Base-by-base conservation (phyloP, 2,888 invertebrate species). In the Pollenia labialis region DNA sequence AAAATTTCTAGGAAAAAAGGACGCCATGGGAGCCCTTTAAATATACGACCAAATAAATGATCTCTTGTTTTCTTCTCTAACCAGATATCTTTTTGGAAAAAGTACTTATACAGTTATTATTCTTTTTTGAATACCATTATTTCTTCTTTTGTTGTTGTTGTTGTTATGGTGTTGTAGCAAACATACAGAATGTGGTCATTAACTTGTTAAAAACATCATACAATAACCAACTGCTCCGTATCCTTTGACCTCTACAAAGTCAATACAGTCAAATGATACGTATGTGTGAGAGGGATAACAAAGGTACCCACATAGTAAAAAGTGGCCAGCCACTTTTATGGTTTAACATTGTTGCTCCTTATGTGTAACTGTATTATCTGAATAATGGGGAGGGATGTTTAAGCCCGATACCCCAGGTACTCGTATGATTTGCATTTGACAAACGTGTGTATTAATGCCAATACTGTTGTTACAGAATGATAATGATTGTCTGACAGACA, bases 381-480 rank as follows among this genome's bases (percentile, higher is more conserved):
- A 46, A 52, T 72, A 56, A 42, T 62, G 50, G 14, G 72, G 50
- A 75, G 54, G 48, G 2, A 62, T 46, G 18, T 1, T n/a, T 68
- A n/a, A 23, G 71, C 52, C 12, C 16, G 44, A 8, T 46, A n/a
- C 42, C 48, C 42, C 48, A 64, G 32, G 32, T 56, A 12, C 54
- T 48, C 62, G 74, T 86, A 83, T 88, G 88, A 89, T 89, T 89
- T 89, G 89, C 89, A 89, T 89, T 88, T 88, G 89, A 89, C 89
- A 89, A 88, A 86, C 87, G 88, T 89, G 88, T 80, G 71, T 80
- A 77, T 81, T 87, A 84, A 83, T 87, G 84, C 83, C 87, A 87
- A 81, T 84, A 77, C 77, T 83, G 83, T 76, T 68, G 62, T 46
- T 54, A 60, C 75, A 77, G 72, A 56, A 74, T 60, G 77, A 56